phyloP scores from a whole-genome alignment of 2,888 invertebrate species.

The Dromius quadrimaculatus region DNA sequence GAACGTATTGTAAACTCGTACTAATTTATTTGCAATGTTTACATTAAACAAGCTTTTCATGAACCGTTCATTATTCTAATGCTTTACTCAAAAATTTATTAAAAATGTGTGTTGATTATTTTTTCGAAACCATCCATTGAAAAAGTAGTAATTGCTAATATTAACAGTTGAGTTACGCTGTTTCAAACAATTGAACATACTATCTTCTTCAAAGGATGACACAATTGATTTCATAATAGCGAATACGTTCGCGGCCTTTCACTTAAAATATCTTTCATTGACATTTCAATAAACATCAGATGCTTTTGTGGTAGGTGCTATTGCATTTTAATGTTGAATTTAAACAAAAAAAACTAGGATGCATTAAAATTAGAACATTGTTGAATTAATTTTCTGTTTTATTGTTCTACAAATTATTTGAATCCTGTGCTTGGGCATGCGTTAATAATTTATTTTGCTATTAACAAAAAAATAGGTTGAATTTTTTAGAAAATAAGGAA shows the following conservation, averaged over 20 bases:
- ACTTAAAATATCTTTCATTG: constrained; percentile 44
- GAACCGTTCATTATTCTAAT: no score
- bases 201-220: constrained; percentile 23
- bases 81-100: no score
- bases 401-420: constrained; percentile 42
- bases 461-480: no score
- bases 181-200: neutral
- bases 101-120: neutral
- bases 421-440: constrained; percentile 43
- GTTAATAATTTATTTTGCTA: constrained; percentile 40
- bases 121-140: no score
- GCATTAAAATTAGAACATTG: constrained; percentile 26
- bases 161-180: no score
- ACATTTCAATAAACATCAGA: constrained; percentile 28
- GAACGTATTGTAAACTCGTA: no score
- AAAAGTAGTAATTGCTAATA: neutral
- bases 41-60: no score
- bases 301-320: constrained; percentile 23
- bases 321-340: neutral
- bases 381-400: constrained; percentile 37
- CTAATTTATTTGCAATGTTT: no score
- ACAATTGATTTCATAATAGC: constrained; percentile 45
- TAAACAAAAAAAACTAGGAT: constrained; percentile 2
- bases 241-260: constrained; percentile 20
- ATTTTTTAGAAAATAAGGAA: no score